A percentile compares a stretch with the other conserved stretches of the same genome.
These are phyloP conservation scores for Craniophora ligustri DNA, from an alignment of 2,888 invertebrate genomes.

Conservation along the genomic window DNA sequence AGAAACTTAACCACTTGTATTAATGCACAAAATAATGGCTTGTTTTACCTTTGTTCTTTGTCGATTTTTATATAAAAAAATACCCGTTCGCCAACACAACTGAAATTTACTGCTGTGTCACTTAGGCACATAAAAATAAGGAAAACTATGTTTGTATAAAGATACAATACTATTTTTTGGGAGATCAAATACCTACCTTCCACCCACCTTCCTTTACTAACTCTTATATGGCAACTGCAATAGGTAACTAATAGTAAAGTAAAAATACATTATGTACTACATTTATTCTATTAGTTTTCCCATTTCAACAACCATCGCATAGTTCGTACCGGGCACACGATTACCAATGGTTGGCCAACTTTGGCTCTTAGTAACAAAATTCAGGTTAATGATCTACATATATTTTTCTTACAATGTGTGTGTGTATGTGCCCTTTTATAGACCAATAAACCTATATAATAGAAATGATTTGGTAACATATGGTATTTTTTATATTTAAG, in stretches of 20 bases:
- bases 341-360: constrained; percentile 17
- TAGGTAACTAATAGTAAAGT: too few relatives aligned
- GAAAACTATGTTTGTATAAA: too few relatives aligned
- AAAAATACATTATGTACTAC: too few relatives aligned
- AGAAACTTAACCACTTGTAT: constrained; percentile 8
- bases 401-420: constrained; percentile 28
- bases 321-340: not conserved
- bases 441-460: constrained; percentile 37
- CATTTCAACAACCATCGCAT: constrained; percentile 3
- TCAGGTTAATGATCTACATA: constrained; percentile 31
- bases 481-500: too few relatives aligned
- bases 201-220: too few relatives aligned
- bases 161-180: too few relatives aligned
- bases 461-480: constrained; percentile 12
- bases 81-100: too few relatives aligned
- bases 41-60: constrained; percentile 18
- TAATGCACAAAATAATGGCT: constrained; percentile 2
- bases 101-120: too few relatives aligned
- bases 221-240: too few relatives aligned
- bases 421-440: constrained; percentile 29
- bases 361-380: constrained; percentile 16
- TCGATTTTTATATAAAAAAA: too few relatives aligned
- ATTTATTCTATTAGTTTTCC: not conserved
- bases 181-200: too few relatives aligned
- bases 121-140: too few relatives aligned